Base-by-base conservation (phyloP, 2,797 vertebrate genomes). In the Xenopus petersii region DNA sequence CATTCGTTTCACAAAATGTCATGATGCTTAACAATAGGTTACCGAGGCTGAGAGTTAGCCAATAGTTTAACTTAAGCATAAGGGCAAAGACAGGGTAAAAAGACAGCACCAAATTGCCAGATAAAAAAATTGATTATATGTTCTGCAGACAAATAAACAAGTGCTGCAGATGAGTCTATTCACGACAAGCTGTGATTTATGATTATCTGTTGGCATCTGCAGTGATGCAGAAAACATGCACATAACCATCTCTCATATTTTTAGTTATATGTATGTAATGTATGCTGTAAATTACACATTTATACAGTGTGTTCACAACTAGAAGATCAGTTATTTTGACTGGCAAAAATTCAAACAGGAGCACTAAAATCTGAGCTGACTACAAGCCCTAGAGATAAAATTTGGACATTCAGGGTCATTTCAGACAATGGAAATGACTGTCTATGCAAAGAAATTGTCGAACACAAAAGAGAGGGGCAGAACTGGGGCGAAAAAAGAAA, bases 1-100 rank as follows among this genome's bases (percentile, higher is more conserved):
- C 64, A 65, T 36, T 69, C 5, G 64, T 51, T 47, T n/a, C 64
- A 61, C 48, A 30, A 73, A 82, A 81, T 67, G 2, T n/a, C 75
- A 10, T 30, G 30, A 62, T 51, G 76, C 3, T 0, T 12, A 64
- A 77, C 79, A 24, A 56, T 74, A 7, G 54, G 10, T 54, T 61
- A 2, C 49, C 66, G 80, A 82, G 71, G 49, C 66, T n/a, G 82
- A 64, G 1, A 62, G 6, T 77, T 59, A 10, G 0, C 15, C 12
- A 5, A 63, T 13, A 15, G 5, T 60, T 60, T 26, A 24, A 58
- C 8, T 58, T 5, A 13, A 58, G n/a, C 12, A 58, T 9, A 58
- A 58, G n/a, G 55, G 8, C 15, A 58, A 17, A 58, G n/a, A 60
- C 21, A 60, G 21, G 24, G 13, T 17, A 10, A 12, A 51, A 51